Evolutionary conservation across 30 jellyfish, hydroid and myxozoan species (phyloP).

Genomic region (Aurelia sp.): DNA sequence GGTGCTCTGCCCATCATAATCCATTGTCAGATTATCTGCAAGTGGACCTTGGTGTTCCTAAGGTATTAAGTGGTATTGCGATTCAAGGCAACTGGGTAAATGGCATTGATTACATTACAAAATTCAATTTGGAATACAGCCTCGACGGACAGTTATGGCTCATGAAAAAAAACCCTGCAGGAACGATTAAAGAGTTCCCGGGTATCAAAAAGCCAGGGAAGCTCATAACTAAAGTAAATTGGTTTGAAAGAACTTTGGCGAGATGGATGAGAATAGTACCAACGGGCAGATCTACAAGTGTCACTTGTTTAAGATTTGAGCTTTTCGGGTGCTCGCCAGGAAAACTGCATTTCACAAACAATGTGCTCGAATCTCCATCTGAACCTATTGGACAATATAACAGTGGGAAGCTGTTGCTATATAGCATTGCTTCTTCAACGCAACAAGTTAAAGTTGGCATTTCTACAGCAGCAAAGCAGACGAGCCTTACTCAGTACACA

Average conservation of each 20-base stretch:
- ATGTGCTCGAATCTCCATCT: neutral
- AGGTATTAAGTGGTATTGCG: conserved; percentile 36
- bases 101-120: too few relatives aligned
- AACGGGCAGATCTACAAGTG: neutral
- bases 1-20: conserved; percentile 34
- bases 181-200: too few relatives aligned
- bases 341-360: neutral
- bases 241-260: conserved; percentile 32
- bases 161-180: neutral
- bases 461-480: conserved; percentile 2
- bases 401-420: neutral
- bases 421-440: neutral
- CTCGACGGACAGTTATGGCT: neutral
- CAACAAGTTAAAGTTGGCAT: neutral
- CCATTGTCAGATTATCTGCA: conserved; percentile 54
- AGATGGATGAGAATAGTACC: conserved; percentile 40
- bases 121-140: neutral
- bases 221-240: neutral
- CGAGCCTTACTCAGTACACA: neutral
- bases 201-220: too few relatives aligned
- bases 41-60: conserved; percentile 43
- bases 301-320: conserved; percentile 42
- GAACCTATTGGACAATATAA: neutral
- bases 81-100: neutral
- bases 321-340: conserved; percentile 51